Conservation (phyloP, 2,797 vertebrate genomes). For the Coendou prehensilis region DNA sequence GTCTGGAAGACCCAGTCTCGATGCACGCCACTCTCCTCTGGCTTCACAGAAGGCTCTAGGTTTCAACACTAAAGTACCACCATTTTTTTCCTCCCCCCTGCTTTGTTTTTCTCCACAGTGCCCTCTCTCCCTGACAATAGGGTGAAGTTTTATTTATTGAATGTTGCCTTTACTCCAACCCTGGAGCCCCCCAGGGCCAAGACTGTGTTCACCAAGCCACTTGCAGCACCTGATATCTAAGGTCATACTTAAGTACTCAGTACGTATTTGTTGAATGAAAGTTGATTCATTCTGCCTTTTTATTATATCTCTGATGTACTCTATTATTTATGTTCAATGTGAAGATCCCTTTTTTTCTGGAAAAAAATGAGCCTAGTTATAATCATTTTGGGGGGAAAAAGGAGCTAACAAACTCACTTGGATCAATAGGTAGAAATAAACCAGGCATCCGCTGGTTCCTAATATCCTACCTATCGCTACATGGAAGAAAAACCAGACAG, state of each 20-base stretch:
- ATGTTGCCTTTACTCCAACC: too few species aligned
- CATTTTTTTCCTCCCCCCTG: not conserved
- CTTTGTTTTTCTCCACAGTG: not conserved
- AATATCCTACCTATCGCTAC: not conserved
- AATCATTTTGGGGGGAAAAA: constrained; percentile 15
- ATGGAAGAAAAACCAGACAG: not conserved
- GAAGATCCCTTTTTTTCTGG: not conserved
- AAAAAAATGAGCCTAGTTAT: not conserved
- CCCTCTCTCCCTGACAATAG: not conserved
- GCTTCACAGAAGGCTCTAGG: too few species aligned
- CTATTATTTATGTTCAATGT: constrained; percentile 5
- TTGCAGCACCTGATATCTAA: not conserved
- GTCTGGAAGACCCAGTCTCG: not conserved
- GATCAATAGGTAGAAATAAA: constrained; percentile 3
- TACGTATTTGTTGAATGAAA: constrained; percentile 22
- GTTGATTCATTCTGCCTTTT: constrained; percentile 42
- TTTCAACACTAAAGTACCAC: not conserved
- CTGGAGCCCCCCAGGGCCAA: not conserved
- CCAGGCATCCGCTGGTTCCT: not conserved
- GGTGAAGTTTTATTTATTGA: not conserved
- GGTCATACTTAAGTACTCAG: not conserved
- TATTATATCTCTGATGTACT: not conserved
- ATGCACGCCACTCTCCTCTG: fast-evolving
- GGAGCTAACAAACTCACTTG: not conserved
- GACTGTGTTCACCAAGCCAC: not conserved